Evolutionary conservation across 1,140 invertebrate species (phyloP), one percentile per base, ranked within the genome.

Genomic region (Pogonomyrmex californicus): DNA sequence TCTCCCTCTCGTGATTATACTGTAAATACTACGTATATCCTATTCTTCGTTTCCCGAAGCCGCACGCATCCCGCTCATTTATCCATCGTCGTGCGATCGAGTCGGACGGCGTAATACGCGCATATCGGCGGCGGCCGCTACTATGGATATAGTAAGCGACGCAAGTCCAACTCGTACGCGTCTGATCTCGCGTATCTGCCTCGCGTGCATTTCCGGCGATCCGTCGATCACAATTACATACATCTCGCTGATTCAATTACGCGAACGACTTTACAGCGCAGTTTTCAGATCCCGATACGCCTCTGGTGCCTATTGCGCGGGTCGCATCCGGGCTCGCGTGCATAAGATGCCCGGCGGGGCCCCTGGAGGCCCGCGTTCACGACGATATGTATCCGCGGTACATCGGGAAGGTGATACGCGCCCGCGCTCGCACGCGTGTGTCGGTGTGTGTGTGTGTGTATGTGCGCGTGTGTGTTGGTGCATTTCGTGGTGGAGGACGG

Each of bases 401-500:
- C 23, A 23, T 23, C 23, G 23, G 23, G 23, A 23, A 23, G 23
- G 23, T 23, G 23, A 23, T 23, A 23, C 23, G 23, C 23, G 23
- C 23, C 23, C 23, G 23, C 23, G 23, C 23, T 0, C 23, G 23
- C 23, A 0, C 23, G 23, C 23, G 23, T 23, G 23, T 23, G 23
- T 23, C n/a, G 71, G 49, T 54, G 54, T 83, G 47, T 68, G 66
- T 68, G 54, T 68, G n/a, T 47, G 60, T 44, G 58, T 33, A 36
- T 54, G 82, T 63, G 44, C 60, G 33, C 23, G 56, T 68, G 51
- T 70, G 87, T 86, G 88, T 88, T 78, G 86, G 86, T 88, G 86
- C 68, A 81, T 85, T 90, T 87, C 86, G 86, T 85, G 86, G 86
- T 85, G 86, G 73, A 86, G 73, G 70, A 54, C 86, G 76, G 88